Percentiles rank a stretch among this genome's conserved stretches.
Evolutionary conservation across 2,797 vertebrate genomes (phyloP).

Genomic region (Orientallactaga sibirica): DNA sequence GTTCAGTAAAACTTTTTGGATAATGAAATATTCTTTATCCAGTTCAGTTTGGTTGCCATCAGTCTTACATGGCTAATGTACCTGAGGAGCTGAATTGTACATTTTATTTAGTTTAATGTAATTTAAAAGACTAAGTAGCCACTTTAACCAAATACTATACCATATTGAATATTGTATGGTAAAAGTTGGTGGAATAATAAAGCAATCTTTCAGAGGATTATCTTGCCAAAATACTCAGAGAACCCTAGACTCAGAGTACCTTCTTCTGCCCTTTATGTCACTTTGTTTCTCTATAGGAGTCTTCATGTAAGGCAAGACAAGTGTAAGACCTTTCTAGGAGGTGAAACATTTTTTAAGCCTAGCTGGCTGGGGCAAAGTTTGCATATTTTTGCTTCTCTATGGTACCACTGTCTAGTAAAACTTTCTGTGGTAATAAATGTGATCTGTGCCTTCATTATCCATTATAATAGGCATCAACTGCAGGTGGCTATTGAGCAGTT

Average conservation of each 20-base stretch:
- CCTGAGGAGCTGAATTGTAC: constrained; percentile 5
- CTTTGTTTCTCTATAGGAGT: not conserved
- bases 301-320: constrained; percentile 34
- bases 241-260: not conserved
- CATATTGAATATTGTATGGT: not conserved
- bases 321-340: not conserved
- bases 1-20: not conserved
- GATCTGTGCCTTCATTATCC: not conserved
- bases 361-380: not conserved
- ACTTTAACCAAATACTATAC: not conserved
- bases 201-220: constrained; percentile 56
- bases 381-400: not conserved
- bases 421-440: not conserved
- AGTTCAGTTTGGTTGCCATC: not conserved
- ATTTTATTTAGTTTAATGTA: constrained; percentile 39
- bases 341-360: constrained; percentile 8
- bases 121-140: constrained; percentile 52
- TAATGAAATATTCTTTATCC: not conserved
- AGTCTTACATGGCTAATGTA: not conserved
- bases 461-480: not conserved
- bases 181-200: not conserved
- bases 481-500: not conserved
- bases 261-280: not conserved
- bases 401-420: not conserved
- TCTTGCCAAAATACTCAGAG: not conserved